Evolutionary conservation across 2,888 invertebrate genomes (phyloP), one percentile per base, ranked within the genome.

Genomic region (Hesperia comma): DNA sequence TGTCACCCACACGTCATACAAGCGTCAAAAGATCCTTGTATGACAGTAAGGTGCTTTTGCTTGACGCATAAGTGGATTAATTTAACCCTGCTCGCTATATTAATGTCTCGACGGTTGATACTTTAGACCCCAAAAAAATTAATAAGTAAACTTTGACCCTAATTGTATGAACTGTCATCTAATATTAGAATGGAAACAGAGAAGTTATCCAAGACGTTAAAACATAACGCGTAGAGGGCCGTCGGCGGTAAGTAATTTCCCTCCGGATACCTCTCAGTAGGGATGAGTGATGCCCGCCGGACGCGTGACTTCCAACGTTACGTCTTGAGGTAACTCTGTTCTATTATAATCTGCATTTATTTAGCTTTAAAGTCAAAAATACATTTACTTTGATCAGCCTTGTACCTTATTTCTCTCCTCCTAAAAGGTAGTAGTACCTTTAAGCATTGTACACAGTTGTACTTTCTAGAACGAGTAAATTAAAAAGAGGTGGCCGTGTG

Each of bases 261-360:
- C 91, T 70, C 76, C 84, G 91, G 91, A 88, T 83, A 78, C 82
- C 87, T 89, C 83, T 90, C 90, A 88, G 79, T 88, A 79, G 74
- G 82, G 84, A 87, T 89, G 87, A 90, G 83, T 87, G 84, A 90
- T 88, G 88, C 82, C 75, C 82, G 79, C 81, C 80, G 85, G 84
- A 84, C 86, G 82, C 78, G 72, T 75, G 79, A 77, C 83, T 76
- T 71, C 74, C 69, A 74, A 75, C 71, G 72, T 70, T 73, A 75
- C 71, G 70, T 55, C 17, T 54, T 54, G 14, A 61, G 53, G 8
- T 49, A 21, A 49, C 69, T 68, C 68, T 68, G 66, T 68, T 66
- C 43, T 33, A 43, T 53, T 54, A 60, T 41, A 58, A 53, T 61
- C 58, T 19, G 57, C 57, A 70, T 70, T 71, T 70, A 63, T 70